These are phyloP conservation scores for Conus betulinus DNA, from an alignment of 1,140 invertebrate genomes.

Conservation along the genomic window DNA sequence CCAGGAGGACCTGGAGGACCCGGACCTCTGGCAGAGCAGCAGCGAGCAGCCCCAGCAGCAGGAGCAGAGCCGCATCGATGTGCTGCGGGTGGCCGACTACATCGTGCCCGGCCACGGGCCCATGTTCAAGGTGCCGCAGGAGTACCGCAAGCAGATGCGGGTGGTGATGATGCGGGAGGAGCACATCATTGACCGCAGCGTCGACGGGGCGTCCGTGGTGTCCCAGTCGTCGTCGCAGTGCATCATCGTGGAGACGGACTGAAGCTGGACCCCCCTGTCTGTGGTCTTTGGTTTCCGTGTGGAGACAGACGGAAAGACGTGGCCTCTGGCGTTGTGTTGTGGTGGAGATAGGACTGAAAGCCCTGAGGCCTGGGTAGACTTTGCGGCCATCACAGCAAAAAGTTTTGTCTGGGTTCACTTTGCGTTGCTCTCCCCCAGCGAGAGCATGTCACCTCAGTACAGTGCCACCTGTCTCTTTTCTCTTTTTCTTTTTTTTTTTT, in stretches of 20 bases:
- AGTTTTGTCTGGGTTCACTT: too few species aligned
- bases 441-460: too few species aligned
- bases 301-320: too few species aligned
- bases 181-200: constrained; percentile 1
- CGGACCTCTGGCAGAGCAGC: constrained; percentile 86
- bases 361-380: too few species aligned
- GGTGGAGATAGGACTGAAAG: not conserved
- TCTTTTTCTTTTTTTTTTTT: too few species aligned
- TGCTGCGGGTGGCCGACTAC: constrained; percentile 84
- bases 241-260: constrained; percentile 47
- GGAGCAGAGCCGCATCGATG: constrained; percentile 81
- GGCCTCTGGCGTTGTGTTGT: too few species aligned
- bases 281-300: too few species aligned
- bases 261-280: not conserved
- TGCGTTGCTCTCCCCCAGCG: too few species aligned
- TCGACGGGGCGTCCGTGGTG: not conserved
- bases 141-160: constrained; percentile 46
- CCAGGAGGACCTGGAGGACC: constrained; percentile 86
- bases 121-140: constrained; percentile 80
- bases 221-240: constrained; percentile 25
- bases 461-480: too few species aligned
- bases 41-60: constrained; percentile 85
- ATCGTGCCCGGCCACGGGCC: constrained; percentile 94
- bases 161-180: constrained; percentile 50
- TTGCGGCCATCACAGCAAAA: too few species aligned